These are phyloP conservation scores for Garra rufa DNA, from an alignment of 2,113 vertebrate species.

Conservation along the genomic window DNA sequence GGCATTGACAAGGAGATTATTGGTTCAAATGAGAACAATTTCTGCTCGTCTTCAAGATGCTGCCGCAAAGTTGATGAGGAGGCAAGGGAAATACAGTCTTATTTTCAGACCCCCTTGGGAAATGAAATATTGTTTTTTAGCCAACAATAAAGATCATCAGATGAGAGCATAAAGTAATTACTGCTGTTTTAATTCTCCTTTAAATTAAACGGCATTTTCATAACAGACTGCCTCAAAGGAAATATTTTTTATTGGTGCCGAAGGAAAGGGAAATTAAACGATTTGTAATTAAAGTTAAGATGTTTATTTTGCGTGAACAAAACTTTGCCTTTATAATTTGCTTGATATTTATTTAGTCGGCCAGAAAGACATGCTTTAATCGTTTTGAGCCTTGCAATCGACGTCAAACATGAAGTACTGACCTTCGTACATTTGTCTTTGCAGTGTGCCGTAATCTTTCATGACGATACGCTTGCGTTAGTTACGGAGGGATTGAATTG, in stretches of 20 bases:
- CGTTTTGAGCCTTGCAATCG: neutral
- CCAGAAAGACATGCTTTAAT: neutral
- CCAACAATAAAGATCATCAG: conserved; percentile 76
- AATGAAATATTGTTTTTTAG: conserved; percentile 72
- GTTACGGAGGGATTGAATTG: neutral
- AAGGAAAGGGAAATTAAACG: conserved; percentile 57
- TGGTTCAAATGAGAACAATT: conserved; percentile 75
- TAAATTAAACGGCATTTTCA: conserved; percentile 76
- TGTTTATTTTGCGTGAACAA: conserved; percentile 60
- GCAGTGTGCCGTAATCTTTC: neutral
- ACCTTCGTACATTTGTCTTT: neutral
- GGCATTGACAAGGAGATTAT: conserved; percentile 77
- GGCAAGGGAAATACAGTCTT: conserved; percentile 59
- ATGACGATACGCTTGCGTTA: neutral
- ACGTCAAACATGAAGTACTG: neutral
- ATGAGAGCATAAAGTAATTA: conserved; percentile 76
- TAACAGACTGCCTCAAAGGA: conserved; percentile 70
- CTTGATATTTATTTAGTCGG: conserved; percentile 27
- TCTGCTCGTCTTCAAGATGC: conserved; percentile 39
- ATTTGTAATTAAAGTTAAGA: conserved; percentile 73
- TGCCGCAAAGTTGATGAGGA: conserved; percentile 58
- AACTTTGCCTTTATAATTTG: conserved; percentile 33
- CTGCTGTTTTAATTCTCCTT: conserved; percentile 74
- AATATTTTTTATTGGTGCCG: conserved; percentile 65
- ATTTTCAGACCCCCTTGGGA: conserved; percentile 74